Evolutionary conservation across 2,888 invertebrate species (phyloP).

Genomic region (Mylabris sibirica): DNA sequence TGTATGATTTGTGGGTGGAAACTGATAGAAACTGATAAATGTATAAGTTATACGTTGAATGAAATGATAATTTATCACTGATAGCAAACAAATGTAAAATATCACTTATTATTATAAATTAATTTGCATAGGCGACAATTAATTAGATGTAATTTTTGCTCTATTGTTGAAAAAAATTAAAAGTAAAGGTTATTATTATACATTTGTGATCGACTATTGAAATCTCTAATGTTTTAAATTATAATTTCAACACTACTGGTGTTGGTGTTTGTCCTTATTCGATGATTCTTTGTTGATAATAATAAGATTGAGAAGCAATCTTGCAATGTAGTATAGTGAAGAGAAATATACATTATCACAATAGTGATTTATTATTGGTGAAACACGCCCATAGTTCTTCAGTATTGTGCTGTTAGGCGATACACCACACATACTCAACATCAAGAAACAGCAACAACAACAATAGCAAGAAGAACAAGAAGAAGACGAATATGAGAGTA

Average conservation of each 20-base stretch:
- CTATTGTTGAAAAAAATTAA: neutral
- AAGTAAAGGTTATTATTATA: neutral
- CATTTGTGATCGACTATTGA: neutral
- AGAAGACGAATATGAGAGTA: conserved; percentile 19
- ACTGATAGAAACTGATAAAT: conserved; percentile 43
- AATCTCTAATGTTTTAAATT: neutral
- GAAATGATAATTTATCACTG: conserved; percentile 39
- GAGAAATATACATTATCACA: conserved; percentile 33
- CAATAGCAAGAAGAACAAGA: no score
- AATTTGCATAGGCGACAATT: neutral
- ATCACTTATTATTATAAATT: neutral
- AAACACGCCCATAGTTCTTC: conserved; percentile 34
- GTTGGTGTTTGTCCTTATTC: conserved; percentile 3
- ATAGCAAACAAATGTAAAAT: conserved; percentile 13
- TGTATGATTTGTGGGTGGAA: conserved; percentile 47
- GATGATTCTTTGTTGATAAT: neutral
- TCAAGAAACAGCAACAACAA: no score
- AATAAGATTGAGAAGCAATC: neutral
- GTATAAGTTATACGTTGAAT: conserved; percentile 33
- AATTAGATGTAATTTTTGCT: neutral
- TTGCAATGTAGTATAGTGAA: conserved; percentile 16
- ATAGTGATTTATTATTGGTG: conserved; percentile 34
- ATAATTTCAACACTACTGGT: neutral
- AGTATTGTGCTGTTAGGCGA: conserved; percentile 28
- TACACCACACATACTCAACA: conserved; percentile 20